Conservation (phyloP, 2,797 vertebrate species). For the Eidolon dupreanum region DNA sequence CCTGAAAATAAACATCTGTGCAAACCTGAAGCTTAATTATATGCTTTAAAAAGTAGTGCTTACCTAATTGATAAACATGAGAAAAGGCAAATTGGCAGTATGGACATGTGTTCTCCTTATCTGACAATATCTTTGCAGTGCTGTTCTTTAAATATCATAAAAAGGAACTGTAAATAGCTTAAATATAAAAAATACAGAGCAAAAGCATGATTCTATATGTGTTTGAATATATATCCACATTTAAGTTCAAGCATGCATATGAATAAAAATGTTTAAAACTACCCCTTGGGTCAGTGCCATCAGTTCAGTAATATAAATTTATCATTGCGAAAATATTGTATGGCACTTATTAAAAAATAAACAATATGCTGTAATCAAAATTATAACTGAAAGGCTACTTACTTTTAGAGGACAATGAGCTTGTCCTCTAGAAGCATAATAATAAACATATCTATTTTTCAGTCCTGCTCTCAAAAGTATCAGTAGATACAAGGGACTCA, state of each 20-base stretch:
- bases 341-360: background rate
- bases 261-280: background rate
- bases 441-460: background rate
- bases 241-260: background rate
- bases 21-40: background rate
- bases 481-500: background rate
- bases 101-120: background rate
- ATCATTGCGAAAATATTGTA: background rate
- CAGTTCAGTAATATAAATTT: background rate
- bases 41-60: background rate
- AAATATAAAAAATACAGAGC: background rate
- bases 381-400: background rate
- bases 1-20: background rate
- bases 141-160: background rate
- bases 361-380: background rate
- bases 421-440: background rate
- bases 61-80: background rate
- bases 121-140: background rate
- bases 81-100: background rate
- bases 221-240: background rate
- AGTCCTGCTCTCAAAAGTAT: background rate
- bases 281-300: background rate
- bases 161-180: background rate
- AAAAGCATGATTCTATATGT: background rate
- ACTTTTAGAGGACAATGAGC: background rate